Percentiles rank a stretch among this genome's conserved stretches.
Conservation (phyloP, 2,113 vertebrate genomes). For the pig (Sus scrofa) region DNA sequence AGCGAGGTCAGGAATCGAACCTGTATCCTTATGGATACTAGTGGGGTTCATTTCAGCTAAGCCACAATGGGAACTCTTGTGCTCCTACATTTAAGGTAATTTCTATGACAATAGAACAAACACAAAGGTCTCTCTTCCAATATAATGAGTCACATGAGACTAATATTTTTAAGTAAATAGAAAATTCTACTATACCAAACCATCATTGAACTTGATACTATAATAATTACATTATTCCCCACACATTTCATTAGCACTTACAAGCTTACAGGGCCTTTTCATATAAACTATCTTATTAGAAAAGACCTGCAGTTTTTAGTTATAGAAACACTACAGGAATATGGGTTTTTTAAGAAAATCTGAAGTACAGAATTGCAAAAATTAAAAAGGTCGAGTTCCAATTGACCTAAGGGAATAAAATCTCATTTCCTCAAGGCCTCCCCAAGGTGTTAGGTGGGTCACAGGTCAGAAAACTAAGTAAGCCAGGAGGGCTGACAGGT, state of each 20-base stretch:
- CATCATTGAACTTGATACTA: not conserved
- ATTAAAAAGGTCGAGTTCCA: not conserved
- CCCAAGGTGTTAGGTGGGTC: not conserved
- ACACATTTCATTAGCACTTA: not conserved
- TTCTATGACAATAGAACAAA: not conserved
- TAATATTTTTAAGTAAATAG: not conserved
- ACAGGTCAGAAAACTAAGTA: conserved; percentile 13
- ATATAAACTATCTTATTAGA: not conserved
- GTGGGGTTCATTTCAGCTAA: no score
- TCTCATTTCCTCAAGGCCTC: not conserved
- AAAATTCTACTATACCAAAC: not conserved
- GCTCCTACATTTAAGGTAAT: not conserved
- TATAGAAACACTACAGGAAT: not conserved
- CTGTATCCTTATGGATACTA: no score
- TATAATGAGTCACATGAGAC: not conserved
- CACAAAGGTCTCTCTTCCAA: not conserved
- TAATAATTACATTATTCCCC: not conserved
- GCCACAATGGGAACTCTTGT: not conserved
- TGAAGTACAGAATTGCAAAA: not conserved
- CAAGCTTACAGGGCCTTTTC: not conserved
- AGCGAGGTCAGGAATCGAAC: no score
- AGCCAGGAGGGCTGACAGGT: not conserved
- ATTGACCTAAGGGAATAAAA: not conserved
- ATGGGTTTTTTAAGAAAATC: not conserved
- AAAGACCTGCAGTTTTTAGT: not conserved